phyloP scores from a whole-genome alignment of 2,113 vertebrate species.

The Noctilio leporinus region DNA sequence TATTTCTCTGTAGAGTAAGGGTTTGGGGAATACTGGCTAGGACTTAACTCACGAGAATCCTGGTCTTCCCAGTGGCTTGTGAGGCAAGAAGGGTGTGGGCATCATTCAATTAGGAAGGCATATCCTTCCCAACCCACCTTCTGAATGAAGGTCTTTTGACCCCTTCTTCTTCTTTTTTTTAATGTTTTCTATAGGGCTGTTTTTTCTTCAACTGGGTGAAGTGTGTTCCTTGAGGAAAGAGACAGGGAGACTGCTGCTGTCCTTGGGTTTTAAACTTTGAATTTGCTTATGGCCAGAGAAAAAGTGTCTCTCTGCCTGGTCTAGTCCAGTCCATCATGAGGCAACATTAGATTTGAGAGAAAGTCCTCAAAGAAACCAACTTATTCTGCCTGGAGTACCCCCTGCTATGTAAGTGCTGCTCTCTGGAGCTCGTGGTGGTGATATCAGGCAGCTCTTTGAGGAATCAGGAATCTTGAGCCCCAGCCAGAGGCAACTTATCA shows the following conservation, averaged over 20 bases:
- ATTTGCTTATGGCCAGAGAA: neutral
- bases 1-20: neutral
- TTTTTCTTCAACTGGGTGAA: neutral
- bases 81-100: neutral
- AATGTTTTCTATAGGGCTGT: neutral
- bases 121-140: neutral
- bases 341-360: neutral
- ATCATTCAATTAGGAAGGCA: neutral
- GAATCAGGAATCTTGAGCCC: conserved; percentile 40
- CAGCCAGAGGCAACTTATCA: conserved; percentile 58
- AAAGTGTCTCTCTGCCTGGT: neutral
- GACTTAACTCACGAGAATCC: neutral
- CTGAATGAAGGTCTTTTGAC: neutral
- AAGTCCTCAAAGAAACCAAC: neutral
- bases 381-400: neutral
- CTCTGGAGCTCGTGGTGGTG: neutral
- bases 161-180: neutral
- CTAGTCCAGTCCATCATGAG: neutral
- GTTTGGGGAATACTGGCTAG: neutral
- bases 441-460: neutral
- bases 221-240: neutral
- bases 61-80: neutral
- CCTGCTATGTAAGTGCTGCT: neutral
- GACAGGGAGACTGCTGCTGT: neutral
- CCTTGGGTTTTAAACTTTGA: neutral